phyloP scores from a whole-genome alignment of 2,888 invertebrate genomes.

The Merodon equestris region DNA sequence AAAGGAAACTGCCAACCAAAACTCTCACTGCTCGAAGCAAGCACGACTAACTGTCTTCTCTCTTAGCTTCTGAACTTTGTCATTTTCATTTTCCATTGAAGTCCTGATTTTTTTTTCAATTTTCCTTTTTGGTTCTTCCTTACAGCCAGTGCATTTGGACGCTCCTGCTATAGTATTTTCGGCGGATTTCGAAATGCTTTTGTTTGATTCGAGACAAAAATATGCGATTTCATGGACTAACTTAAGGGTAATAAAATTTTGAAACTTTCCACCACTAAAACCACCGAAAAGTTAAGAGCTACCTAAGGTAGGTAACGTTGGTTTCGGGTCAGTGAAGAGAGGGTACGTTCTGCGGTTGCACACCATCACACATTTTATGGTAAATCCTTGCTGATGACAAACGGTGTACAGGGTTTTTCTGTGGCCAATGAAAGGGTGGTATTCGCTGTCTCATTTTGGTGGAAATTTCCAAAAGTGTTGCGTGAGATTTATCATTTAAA shows the following conservation, averaged over 20 bases:
- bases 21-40: too few species aligned
- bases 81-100: slow-evolving; percentile 75
- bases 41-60: slow-evolving; percentile 76
- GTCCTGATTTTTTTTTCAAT: too few species aligned
- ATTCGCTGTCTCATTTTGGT: slow-evolving; percentile 45
- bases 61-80: slow-evolving; percentile 78
- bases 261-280: slow-evolving; percentile 51
- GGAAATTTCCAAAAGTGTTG: slow-evolving; percentile 65
- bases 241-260: slow-evolving; percentile 65
- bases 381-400: slow-evolving; percentile 57
- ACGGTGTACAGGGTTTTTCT: slow-evolving; percentile 49
- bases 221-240: slow-evolving; percentile 65
- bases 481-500: slow-evolving; percentile 66
- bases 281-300: slow-evolving; percentile 42
- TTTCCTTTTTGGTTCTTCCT: slow-evolving; percentile 30
- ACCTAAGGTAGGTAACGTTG: slow-evolving; percentile 33
- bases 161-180: slow-evolving; percentile 6
- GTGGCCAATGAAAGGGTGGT: slow-evolving; percentile 55
- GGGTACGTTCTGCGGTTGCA: background rate
- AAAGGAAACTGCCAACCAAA: slow-evolving; percentile 31
- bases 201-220: slow-evolving; percentile 62
- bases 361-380: too few species aligned
- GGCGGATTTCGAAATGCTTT: slow-evolving; percentile 34
- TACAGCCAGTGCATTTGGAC: slow-evolving; percentile 29
- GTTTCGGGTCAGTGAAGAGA: slow-evolving; percentile 1